A percentile compares a stretch with the other conserved stretches of the same genome.
Evolutionary conservation across 2,888 invertebrate species (phyloP).

Genomic region (Ferrisia virgata): DNA sequence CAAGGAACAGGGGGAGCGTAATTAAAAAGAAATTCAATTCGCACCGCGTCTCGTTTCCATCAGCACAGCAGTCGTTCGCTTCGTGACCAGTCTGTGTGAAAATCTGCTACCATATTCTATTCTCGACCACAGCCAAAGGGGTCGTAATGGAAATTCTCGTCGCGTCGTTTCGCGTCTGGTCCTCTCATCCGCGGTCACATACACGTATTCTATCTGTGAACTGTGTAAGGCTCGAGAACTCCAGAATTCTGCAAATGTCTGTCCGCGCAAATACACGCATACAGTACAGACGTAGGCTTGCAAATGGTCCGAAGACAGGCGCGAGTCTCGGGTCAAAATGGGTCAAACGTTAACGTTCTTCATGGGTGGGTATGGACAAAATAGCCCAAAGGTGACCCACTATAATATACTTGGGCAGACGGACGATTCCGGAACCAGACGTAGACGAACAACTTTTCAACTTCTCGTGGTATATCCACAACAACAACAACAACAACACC

Average conservation of each 20-base stretch:
- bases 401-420: constrained; percentile 29
- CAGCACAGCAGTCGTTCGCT: too few relatives aligned
- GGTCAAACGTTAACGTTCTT: constrained; percentile 35
- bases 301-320: too few relatives aligned
- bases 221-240: too few relatives aligned
- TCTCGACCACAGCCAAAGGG: neutral
- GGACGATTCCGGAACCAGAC: constrained; percentile 44
- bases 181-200: too few relatives aligned
- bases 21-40: neutral
- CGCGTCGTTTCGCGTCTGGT: too few relatives aligned
- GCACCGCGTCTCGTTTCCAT: too few relatives aligned
- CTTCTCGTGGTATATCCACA: neutral
- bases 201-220: too few relatives aligned
- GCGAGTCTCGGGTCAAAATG: constrained; percentile 24
- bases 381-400: constrained; percentile 42
- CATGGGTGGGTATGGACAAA: constrained; percentile 37
- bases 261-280: too few relatives aligned
- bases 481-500: neutral
- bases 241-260: too few relatives aligned
- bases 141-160: neutral
- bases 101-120: neutral
- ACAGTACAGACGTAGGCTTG: too few relatives aligned
- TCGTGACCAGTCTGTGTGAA: constrained; percentile 41
- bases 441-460: constrained; percentile 40
- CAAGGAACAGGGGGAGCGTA: neutral